phyloP scores from a whole-genome alignment of 2,888 invertebrate species.

The Thereva nobilitata region DNA sequence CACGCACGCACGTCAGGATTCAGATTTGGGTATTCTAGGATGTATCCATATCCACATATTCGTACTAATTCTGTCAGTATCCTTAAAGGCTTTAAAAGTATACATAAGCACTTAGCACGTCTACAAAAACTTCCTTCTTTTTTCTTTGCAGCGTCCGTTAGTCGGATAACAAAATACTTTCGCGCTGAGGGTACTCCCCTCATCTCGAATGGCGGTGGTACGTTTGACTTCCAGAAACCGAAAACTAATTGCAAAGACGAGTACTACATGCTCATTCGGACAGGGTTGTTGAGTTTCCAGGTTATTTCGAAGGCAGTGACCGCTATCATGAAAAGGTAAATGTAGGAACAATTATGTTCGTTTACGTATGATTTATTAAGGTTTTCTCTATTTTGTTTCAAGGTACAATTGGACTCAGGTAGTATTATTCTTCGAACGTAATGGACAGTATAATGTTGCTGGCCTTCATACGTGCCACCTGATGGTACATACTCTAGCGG shows the following conservation, averaged over 20 bases:
- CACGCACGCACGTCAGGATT: no score
- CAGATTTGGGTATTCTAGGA: no score
- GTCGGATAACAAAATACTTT: conserved; percentile 76
- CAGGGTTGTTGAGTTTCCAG: conserved; percentile 74
- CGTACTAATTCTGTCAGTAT: no score
- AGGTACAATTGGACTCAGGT: conserved; percentile 76
- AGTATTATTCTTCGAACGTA: conserved; percentile 75
- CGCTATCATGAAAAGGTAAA: conserved; percentile 70
- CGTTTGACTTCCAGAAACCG: conserved; percentile 73
- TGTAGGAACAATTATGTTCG: conserved; percentile 38
- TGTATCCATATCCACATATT: no score
- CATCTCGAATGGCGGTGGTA: conserved; percentile 79
- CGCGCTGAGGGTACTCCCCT: conserved; percentile 74
- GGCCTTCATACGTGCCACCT: conserved; percentile 77
- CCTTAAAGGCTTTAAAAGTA: no score
- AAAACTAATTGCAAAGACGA: conserved; percentile 74
- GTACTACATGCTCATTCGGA: conserved; percentile 76
- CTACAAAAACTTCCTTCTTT: neutral
- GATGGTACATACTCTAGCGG: conserved; percentile 74
- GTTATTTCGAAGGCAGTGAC: conserved; percentile 74
- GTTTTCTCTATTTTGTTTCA: conserved; percentile 43
- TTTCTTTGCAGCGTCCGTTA: conserved; percentile 71
- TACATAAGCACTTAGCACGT: neutral
- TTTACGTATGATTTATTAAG: neutral
- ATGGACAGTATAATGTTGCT: conserved; percentile 68